Evolutionary conservation across 2,797 vertebrate species (phyloP).

Genomic region (Mus spretus): DNA sequence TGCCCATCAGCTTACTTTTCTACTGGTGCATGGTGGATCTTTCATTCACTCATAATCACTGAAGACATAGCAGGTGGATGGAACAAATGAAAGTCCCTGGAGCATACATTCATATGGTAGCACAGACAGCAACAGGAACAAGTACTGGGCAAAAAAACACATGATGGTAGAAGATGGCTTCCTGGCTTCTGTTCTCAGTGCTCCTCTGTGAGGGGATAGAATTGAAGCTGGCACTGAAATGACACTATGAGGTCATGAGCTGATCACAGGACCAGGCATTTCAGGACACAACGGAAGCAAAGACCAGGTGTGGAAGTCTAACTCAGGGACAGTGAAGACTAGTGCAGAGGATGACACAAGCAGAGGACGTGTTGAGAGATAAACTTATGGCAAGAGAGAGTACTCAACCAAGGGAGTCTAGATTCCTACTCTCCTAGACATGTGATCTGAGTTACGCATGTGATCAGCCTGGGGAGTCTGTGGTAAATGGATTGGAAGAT

Average conservation of each 20-base stretch:
- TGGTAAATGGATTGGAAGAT: not conserved
- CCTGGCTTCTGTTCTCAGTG: not conserved
- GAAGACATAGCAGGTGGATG: not conserved
- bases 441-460: not conserved
- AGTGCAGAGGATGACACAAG: not conserved
- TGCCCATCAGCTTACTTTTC: not conserved
- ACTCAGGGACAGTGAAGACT: not conserved
- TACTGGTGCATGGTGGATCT: not conserved
- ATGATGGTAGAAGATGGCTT: not conserved
- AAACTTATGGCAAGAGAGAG: not conserved
- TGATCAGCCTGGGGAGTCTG: not conserved
- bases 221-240: not conserved
- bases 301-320: not conserved
- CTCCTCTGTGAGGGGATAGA: not conserved
- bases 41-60: constrained; percentile 3
- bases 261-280: not conserved
- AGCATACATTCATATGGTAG: not conserved
- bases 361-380: not conserved
- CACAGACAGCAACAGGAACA: not conserved
- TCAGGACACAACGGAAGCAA: not conserved
- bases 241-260: not conserved
- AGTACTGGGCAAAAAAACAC: not conserved
- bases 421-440: not conserved
- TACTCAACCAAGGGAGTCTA: not conserved
- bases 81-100: not conserved